phyloP scores from a whole-genome alignment of 2,797 vertebrate genomes.

The Rhinella marina region DNA sequence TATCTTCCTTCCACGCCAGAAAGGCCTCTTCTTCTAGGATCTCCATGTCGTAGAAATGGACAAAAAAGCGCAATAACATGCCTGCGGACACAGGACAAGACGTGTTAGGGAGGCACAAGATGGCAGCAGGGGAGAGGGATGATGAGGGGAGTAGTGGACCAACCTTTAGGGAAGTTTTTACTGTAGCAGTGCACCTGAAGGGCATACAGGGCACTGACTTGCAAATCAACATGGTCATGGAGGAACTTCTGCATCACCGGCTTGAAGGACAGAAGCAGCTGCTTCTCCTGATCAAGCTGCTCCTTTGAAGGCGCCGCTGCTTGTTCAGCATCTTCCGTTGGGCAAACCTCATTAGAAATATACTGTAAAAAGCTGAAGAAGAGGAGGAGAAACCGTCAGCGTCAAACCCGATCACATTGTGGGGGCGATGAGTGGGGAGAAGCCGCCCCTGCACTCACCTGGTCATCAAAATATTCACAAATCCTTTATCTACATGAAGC shows the following conservation, averaged over 20 bases:
- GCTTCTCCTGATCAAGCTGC: slow-evolving; percentile 93
- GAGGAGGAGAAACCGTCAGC: neutral
- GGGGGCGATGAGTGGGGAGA: too few species aligned
- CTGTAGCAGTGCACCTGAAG: slow-evolving; percentile 97
- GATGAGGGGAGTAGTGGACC: neutral
- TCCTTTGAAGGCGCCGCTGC: slow-evolving; percentile 91
- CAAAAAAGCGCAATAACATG: slow-evolving; percentile 98
- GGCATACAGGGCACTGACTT: slow-evolving; percentile 97
- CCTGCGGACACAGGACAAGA: slow-evolving; percentile 71
- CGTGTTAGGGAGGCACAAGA: too few species aligned
- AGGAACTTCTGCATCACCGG: slow-evolving; percentile 99
- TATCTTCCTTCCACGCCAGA: slow-evolving; percentile 99
- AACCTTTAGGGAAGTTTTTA: slow-evolving; percentile 94
- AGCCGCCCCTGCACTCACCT: slow-evolving; percentile 77
- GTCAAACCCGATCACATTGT: neutral
- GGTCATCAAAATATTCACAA: slow-evolving; percentile 99
- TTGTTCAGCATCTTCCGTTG: slow-evolving; percentile 86
- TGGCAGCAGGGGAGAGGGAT: neutral
- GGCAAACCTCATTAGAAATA: slow-evolving; percentile 92
- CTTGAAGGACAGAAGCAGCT: slow-evolving; percentile 94
- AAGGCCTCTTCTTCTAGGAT: slow-evolving; percentile 99
- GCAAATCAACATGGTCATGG: slow-evolving; percentile 95
- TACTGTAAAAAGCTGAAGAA: slow-evolving; percentile 92
- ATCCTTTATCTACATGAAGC: slow-evolving; percentile 98
- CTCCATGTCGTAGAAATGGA: slow-evolving; percentile 99